Base-by-base conservation (phyloP, 2,113 vertebrate genomes). In the Pipra filicauda region DNA sequence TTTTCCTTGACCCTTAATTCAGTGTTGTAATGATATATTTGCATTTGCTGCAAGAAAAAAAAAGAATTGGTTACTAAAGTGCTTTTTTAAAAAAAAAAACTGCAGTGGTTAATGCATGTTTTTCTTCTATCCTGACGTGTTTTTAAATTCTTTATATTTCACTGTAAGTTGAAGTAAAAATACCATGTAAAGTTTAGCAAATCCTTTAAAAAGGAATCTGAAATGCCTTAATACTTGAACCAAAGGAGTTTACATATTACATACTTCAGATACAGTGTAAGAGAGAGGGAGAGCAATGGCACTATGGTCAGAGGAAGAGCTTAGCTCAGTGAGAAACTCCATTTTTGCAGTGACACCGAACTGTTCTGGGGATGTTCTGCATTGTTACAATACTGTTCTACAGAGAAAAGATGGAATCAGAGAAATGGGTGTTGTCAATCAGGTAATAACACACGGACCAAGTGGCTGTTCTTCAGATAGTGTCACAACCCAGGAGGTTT, bases 141-240 rank as follows among this genome's bases (percentile, higher is more conserved):
- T 97, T 98, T 97, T 97, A 97, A 97, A 96, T 90, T 84, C 94
- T 97, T 98, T 98, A 66, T 98, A 97, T 96, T 95, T 95, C 91
- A 91, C 95, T 94, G 83, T 97, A 95, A 94, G 84, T 96, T 88
- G 77, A 95, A 96, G 84, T 95, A 82, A 96, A 96, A 95, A 93
- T 72, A 95, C 14, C 88, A 43, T 92, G 39, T 86, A 80, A 93
- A 97, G 82, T 95, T 79, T 93, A 97, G 94, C 85, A 92, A 92
- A 96, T 98, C 98, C 97, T 98, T 97, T 85, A 93, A 91, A 95
- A 96, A 91, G 96, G 96, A 97, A 85, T 95, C 91, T 91, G 88
- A 97, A 97, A 98, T 98, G 98, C 98, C 98, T 98, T 98, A 98
- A 98, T 97, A 98, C 97, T 97, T 98, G 97, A 98, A 98, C 98